Conservation (phyloP, 2,113 vertebrate species). For the Mormyrus iriodes region DNA sequence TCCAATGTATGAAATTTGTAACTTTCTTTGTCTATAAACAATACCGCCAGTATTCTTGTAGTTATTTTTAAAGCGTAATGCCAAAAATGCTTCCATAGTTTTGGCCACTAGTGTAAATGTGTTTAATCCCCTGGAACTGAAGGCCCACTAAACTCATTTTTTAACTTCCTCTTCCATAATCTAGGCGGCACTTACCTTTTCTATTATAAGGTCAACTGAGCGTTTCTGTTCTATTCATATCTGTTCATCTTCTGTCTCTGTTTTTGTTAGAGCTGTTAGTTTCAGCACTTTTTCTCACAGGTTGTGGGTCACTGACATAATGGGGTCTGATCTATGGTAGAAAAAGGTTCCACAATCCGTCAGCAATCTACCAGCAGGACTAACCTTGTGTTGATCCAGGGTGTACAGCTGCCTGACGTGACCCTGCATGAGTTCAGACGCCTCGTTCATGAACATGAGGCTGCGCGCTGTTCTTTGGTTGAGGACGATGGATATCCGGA, state of each 20-base stretch:
- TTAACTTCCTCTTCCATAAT: background rate
- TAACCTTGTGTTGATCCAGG: conserved; percentile 77
- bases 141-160: background rate
- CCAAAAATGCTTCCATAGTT: background rate
- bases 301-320: conserved; percentile 48
- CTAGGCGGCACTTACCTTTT: background rate
- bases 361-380: conserved; percentile 12
- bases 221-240: background rate
- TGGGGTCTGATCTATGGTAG: background rate
- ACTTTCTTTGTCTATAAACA: background rate
- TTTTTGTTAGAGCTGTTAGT: background rate
- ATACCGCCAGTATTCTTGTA: background rate
- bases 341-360: background rate
- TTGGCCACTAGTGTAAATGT: background rate
- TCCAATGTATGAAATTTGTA: background rate
- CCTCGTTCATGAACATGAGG: conserved; percentile 75
- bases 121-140: background rate
- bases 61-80: background rate
- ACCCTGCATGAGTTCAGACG: conserved; percentile 77
- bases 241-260: background rate
- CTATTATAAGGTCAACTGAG: background rate
- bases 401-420: conserved; percentile 82
- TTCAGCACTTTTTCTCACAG: conserved; percentile 24
- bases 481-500: conserved; percentile 68
- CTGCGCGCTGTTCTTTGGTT: conserved; percentile 66